These are phyloP conservation scores for Ricordea florida DNA, from an alignment of 92 coral and sea anemone species.

Conservation along the genomic window DNA sequence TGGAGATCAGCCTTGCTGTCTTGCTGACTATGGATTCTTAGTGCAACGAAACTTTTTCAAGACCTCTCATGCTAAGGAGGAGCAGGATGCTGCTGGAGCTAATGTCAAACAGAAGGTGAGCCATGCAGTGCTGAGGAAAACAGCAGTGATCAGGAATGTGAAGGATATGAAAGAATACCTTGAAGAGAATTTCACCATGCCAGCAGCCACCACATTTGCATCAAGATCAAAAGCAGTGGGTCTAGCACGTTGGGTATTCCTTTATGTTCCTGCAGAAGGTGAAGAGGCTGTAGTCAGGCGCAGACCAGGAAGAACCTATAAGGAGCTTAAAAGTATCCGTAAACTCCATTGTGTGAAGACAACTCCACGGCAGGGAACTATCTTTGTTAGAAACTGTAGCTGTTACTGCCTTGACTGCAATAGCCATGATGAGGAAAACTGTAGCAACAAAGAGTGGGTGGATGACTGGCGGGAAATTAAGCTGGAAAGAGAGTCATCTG, in stretches of 20 bases:
- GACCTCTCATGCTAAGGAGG: slow-evolving; percentile 38
- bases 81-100: slow-evolving; percentile 32
- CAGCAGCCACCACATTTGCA: not conserved
- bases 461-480: slow-evolving; percentile 46
- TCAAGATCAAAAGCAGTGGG: slow-evolving; percentile 28
- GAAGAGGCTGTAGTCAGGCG: not conserved
- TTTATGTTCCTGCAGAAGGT: too few species aligned
- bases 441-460: slow-evolving; percentile 38
- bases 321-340: too few species aligned
- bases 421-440: slow-evolving; percentile 17
- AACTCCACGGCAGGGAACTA: slow-evolving; percentile 5
- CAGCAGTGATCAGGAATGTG: not conserved
- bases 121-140: too few species aligned
- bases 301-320: slow-evolving; percentile 22
- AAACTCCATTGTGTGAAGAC: too few species aligned
- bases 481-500: too few species aligned
- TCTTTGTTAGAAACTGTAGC: not conserved
- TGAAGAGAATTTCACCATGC: not conserved
- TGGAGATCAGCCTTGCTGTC: slow-evolving; percentile 30
- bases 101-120: slow-evolving; percentile 34
- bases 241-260: too few species aligned
- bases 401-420: slow-evolving; percentile 46
- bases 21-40: slow-evolving; percentile 34
- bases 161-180: not conserved
- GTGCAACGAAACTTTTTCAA: slow-evolving; percentile 9